Conservation (phyloP, 2,113 vertebrate species). For the Microtus montanus region DNA sequence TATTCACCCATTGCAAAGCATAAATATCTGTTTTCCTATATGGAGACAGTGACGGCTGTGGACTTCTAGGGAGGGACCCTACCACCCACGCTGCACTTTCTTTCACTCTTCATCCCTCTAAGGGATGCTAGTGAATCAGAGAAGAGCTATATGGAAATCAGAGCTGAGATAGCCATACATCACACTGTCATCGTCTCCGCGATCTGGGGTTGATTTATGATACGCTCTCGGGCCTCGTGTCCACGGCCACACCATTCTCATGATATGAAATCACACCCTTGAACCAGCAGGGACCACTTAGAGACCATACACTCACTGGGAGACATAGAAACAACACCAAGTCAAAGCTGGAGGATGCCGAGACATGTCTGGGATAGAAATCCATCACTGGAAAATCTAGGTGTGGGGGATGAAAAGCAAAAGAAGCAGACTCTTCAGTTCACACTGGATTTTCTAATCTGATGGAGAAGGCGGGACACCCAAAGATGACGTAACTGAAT, state of each 20-base stretch:
- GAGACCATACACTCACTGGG: slow-evolving; percentile 31
- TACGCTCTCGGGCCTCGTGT: slow-evolving; percentile 30
- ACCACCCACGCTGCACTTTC: slow-evolving; percentile 71
- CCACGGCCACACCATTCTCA: slow-evolving; percentile 49
- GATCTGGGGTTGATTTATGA: slow-evolving; percentile 74
- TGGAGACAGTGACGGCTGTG: slow-evolving; percentile 67
- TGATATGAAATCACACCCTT: slow-evolving; percentile 60
- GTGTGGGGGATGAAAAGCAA: neutral
- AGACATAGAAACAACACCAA: slow-evolving; percentile 60
- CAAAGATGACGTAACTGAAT: neutral
- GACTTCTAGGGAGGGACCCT: slow-evolving; percentile 74
- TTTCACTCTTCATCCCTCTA: slow-evolving; percentile 70
- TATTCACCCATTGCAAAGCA: slow-evolving; percentile 53
- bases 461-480: neutral
- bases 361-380: slow-evolving; percentile 1
- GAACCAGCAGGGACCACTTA: slow-evolving; percentile 71
- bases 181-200: slow-evolving; percentile 70
- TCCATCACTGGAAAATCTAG: slow-evolving; percentile 28
- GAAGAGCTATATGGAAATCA: slow-evolving; percentile 70
- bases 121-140: slow-evolving; percentile 78
- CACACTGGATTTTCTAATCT: neutral
- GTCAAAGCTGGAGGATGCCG: slow-evolving; percentile 3
- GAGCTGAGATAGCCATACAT: slow-evolving; percentile 76
- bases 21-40: slow-evolving; percentile 67
- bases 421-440: neutral